These are phyloP conservation scores for Trichechus manatus DNA, from an alignment of 2,113 vertebrate species.

Conservation along the genomic window DNA sequence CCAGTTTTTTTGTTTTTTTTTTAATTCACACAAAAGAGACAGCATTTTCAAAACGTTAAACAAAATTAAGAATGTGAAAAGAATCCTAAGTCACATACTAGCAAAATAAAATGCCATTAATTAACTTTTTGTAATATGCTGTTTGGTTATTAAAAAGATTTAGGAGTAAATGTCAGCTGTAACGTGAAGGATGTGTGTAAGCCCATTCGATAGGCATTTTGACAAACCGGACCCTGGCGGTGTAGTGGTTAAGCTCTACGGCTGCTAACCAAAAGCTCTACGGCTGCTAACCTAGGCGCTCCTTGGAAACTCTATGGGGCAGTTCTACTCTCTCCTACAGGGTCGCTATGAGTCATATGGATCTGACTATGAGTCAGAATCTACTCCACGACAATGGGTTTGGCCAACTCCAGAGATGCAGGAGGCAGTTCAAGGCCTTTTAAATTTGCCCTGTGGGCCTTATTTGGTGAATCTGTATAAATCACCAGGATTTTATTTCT, in stretches of 20 bases:
- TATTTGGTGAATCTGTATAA: slow-evolving; percentile 69
- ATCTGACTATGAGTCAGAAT: too few relatives aligned
- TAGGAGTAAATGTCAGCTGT: slow-evolving; percentile 50
- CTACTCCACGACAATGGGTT: too few relatives aligned
- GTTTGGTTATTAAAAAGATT: slow-evolving; percentile 69
- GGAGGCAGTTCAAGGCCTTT: background rate
- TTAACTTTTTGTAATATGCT: slow-evolving; percentile 64
- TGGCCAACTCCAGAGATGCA: background rate
- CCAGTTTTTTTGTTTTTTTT: slow-evolving; percentile 5
- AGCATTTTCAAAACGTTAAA: slow-evolving; percentile 75
- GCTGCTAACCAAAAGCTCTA: too few relatives aligned
- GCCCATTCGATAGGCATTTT: background rate
- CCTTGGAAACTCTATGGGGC: too few relatives aligned
- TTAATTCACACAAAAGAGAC: slow-evolving; percentile 37
- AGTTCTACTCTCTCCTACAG: too few relatives aligned
- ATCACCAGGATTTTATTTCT: slow-evolving; percentile 66
- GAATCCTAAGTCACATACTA: slow-evolving; percentile 60
- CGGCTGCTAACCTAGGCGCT: too few relatives aligned
- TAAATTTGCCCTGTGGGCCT: slow-evolving; percentile 58
- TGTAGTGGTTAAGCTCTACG: too few relatives aligned
- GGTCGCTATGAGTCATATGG: too few relatives aligned
- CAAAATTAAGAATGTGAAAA: slow-evolving; percentile 45
- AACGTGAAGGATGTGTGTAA: background rate
- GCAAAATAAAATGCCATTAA: slow-evolving; percentile 67
- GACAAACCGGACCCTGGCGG: background rate